phyloP scores from a whole-genome alignment of 2,113 vertebrate genomes.

The Oplegnathus fasciatus region DNA sequence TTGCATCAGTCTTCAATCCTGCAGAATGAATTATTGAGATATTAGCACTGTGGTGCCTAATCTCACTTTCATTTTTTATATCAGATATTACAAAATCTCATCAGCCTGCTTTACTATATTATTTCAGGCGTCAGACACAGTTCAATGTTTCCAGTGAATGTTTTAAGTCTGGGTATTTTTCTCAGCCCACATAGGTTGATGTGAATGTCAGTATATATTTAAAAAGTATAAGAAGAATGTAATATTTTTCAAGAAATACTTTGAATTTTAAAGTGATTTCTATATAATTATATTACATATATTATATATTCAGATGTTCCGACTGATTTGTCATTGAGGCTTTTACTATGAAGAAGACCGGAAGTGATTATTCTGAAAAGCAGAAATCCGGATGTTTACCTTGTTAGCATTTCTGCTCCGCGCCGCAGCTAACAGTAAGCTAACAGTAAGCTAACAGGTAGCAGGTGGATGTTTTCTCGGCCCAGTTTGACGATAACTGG shows the following conservation, averaged over 20 bases:
- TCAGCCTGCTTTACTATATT: too few species aligned
- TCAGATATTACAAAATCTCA: not conserved
- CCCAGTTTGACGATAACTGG: not conserved
- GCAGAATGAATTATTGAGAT: too few species aligned
- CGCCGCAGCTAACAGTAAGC: not conserved
- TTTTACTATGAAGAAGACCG: slow-evolving; percentile 7
- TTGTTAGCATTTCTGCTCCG: not conserved
- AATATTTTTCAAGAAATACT: not conserved
- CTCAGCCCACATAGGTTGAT: not conserved
- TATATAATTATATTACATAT: not conserved
- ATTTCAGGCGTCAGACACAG: not conserved
- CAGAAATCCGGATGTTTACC: slow-evolving; percentile 50
- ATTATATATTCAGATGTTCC: not conserved
- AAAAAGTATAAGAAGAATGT: not conserved
- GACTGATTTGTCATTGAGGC: not conserved
- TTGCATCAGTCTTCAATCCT: too few species aligned
- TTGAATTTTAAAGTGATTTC: not conserved
- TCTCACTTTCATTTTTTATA: too few species aligned
- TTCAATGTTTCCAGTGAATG: not conserved
- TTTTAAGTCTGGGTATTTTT: not conserved
- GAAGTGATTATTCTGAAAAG: slow-evolving; percentile 39
- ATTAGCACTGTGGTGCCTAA: too few species aligned
- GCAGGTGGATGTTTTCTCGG: slow-evolving; percentile 35
- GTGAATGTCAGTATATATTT: not conserved
- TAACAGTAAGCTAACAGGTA: slow-evolving; percentile 18